Evolutionary conservation across 2,888 invertebrate species (phyloP).

Genomic region (Athetis lepigone): DNA sequence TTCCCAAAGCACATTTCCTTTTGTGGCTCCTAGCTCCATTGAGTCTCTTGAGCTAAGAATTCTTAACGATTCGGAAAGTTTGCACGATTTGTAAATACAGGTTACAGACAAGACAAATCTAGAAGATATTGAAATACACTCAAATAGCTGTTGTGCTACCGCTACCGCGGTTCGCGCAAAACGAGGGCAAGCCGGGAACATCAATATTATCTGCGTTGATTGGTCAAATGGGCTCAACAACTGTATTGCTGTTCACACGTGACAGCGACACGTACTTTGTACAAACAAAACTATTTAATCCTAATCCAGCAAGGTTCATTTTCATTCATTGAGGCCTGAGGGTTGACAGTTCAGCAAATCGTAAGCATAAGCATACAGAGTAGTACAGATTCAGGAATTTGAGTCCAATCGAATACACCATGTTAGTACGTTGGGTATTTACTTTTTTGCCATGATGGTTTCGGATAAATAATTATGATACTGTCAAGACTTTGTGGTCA

Average conservation of each 20-base stretch:
- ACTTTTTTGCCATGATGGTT: conserved; percentile 1
- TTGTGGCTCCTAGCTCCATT: no score
- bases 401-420: background rate
- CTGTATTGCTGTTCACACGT: conserved; percentile 66
- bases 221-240: conserved; percentile 82
- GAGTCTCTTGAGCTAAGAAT: conserved; percentile 5
- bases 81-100: conserved; percentile 13
- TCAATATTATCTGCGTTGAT: conserved; percentile 86
- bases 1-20: no score
- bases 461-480: background rate
- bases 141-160: conserved; percentile 66
- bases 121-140: conserved; percentile 32
- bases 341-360: background rate
- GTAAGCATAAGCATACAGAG: no score
- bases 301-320: conserved; percentile 58
- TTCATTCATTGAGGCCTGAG: conserved; percentile 29
- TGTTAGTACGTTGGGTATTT: background rate
- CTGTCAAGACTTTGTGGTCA: no score
- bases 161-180: conserved; percentile 72
- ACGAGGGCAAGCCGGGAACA: conserved; percentile 82
- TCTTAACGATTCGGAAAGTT: background rate
- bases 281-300: conserved; percentile 52
- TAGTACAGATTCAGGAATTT: background rate
- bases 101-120: conserved; percentile 20
- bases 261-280: conserved; percentile 49